These are phyloP conservation scores for Empis livida DNA, from an alignment of 2,888 invertebrate species.

Conservation along the genomic window DNA sequence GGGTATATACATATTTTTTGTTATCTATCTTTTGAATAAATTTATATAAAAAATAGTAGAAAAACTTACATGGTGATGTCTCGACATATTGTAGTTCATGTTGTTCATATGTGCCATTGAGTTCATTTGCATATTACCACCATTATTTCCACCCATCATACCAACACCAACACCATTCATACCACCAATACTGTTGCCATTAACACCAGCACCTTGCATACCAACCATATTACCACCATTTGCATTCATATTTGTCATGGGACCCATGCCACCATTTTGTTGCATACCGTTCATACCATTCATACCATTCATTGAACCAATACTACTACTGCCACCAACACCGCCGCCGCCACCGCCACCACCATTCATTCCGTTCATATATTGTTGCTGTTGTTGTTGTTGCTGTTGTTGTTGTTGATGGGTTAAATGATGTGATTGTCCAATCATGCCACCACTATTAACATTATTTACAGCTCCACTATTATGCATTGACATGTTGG, in stretches of 20 bases:
- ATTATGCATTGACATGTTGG: constrained; percentile 11
- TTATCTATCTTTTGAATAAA: no score
- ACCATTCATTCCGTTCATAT: constrained; percentile 26
- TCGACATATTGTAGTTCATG: constrained; percentile 28
- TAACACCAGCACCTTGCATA: constrained; percentile 26
- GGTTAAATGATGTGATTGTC: not conserved
- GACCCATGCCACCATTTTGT: constrained; percentile 44
- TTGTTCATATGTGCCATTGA: constrained; percentile 26
- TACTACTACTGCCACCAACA: constrained; percentile 5
- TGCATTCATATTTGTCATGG: constrained; percentile 35
- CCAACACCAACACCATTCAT: constrained; percentile 18
- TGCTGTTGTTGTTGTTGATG: constrained; percentile 11
- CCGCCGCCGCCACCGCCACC: constrained; percentile 6
- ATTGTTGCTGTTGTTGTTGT: constrained; percentile 25
- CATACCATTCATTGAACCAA: constrained; percentile 25
- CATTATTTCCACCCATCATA: constrained; percentile 25
- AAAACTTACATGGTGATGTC: constrained; percentile 36
- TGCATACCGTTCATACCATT: constrained; percentile 49
- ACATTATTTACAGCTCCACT: constrained; percentile 24
- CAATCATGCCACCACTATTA: constrained; percentile 15
- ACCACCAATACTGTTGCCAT: constrained; percentile 11
- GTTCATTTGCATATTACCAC: constrained; percentile 19
- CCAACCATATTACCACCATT: constrained; percentile 20
- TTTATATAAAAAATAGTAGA: not conserved
- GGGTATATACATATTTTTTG: no score